These are phyloP conservation scores for Diarsia dahlii DNA, from an alignment of 2,888 invertebrate species.

Conservation along the genomic window DNA sequence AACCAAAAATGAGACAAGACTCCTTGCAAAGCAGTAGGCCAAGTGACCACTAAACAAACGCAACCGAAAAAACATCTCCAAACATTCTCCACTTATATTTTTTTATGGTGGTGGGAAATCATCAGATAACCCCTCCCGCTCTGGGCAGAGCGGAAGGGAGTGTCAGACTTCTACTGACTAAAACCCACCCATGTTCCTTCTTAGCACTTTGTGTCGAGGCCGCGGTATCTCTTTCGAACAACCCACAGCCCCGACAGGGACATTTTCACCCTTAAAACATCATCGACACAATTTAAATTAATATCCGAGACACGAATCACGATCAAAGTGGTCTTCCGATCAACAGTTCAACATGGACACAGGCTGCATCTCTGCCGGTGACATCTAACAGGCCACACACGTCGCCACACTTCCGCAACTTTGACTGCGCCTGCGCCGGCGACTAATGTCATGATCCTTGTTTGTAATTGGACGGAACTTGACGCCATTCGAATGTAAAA, in stretches of 20 bases:
- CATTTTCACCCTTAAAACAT: background rate
- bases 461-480: conserved; percentile 56
- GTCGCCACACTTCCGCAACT: conserved; percentile 76
- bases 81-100: background rate
- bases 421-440: conserved; percentile 57
- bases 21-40: background rate
- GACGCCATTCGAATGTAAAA: conserved; percentile 32
- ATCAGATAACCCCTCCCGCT: no score
- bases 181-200: no score
- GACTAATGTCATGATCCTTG: conserved; percentile 61
- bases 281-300: conserved; percentile 40
- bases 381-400: conserved; percentile 82
- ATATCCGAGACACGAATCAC: conserved; percentile 24
- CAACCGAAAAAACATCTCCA: background rate
- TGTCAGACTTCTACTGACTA: no score
- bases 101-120: no score
- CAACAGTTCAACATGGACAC: conserved; percentile 25
- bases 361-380: conserved; percentile 49
- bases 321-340: conserved; percentile 41
- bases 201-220: no score
- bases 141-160: no score
- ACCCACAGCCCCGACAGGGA: no score
- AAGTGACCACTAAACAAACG: background rate
- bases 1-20: background rate
- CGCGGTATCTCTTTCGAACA: no score